Evolutionary conservation across 2,113 vertebrate species (phyloP).

Genomic region (Nerophis lumbriciformis): DNA sequence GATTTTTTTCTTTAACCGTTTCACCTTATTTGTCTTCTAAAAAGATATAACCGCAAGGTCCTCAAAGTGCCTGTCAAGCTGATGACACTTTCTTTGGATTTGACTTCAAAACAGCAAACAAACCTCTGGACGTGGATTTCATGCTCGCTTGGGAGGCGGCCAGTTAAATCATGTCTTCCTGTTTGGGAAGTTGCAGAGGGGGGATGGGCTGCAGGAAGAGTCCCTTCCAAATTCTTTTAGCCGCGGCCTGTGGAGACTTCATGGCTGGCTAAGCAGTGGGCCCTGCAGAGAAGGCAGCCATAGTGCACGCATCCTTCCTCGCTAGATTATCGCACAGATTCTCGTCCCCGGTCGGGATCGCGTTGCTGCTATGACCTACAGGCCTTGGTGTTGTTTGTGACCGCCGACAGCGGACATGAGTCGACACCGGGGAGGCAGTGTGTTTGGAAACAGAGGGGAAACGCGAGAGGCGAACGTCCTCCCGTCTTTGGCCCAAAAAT

Average conservation of each 20-base stretch:
- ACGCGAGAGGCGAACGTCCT: constrained; percentile 49
- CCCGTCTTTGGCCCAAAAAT: constrained; percentile 65
- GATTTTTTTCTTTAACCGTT: neutral
- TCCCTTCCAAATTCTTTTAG: constrained; percentile 62
- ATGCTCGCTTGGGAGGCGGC: constrained; percentile 30
- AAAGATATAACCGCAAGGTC: neutral
- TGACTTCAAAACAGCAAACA: constrained; percentile 21
- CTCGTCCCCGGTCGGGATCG: constrained; percentile 50
- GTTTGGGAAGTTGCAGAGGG: constrained; percentile 17
- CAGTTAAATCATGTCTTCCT: constrained; percentile 41
- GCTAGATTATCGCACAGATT: constrained; percentile 55
- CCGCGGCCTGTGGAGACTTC: constrained; percentile 52
- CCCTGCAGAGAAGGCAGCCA: constrained; percentile 46
- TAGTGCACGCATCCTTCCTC: constrained; percentile 61
- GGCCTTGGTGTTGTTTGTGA: constrained; percentile 38
- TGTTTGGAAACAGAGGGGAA: constrained; percentile 53
- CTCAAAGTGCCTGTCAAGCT: neutral
- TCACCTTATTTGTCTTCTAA: neutral
- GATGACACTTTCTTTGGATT: neutral
- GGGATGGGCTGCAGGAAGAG: constrained; percentile 58
- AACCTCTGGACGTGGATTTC: constrained; percentile 14
- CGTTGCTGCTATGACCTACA: constrained; percentile 40
- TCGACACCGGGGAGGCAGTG: constrained; percentile 47
- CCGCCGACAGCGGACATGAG: constrained; percentile 19
- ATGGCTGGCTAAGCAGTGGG: constrained; percentile 65